Evolutionary conservation across 2,888 invertebrate species (phyloP), one percentile per base, ranked within the genome.

Genomic region (Apodemia mormo): DNA sequence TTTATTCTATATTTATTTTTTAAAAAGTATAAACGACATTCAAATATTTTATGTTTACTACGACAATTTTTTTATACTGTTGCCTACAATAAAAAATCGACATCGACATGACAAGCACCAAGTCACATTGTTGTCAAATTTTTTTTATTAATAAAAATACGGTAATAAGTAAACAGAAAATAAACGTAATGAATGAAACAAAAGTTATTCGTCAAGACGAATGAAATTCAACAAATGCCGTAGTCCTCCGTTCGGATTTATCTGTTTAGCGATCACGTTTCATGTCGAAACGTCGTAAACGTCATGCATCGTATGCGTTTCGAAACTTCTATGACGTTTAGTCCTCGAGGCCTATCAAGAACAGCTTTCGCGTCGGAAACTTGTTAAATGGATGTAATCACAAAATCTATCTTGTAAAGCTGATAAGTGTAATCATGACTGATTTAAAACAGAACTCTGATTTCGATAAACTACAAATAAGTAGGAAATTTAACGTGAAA

Each of bases 211-310:
- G 29, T 61, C 33, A 61, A 61, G 37, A 61, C 33, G 12, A 61
- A 58, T 10, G 58, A 58, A 61, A 61, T 33, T 14, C 14, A 61
- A 61, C 61, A 61, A 61, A 58, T 30, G 61, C 61, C 33, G 61
- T 64, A 33, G 37, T 37, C 2, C 61, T 7, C 61, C 37, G 49
- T 37, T 37, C 49, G 52, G 65, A 52, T 54, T 69, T 56, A 65
- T 69, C 64, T 65, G 54, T 56, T 69, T 65, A 22, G 43, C 29
- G 68, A 69, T 69, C 65, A 54, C 54, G 37, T 69, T 65, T 78
- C 72, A 75, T 71, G 73, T 72, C 77, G 77, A 79, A 88, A 85
- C 73, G 87, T 77, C 82, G 77, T 82, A 90, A 87, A 80, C 75
- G 78, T 79, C 83, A 71, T 73, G 76, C 78, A 81, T 81, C 82